phyloP scores from a whole-genome alignment of 92 coral and sea anemone genomes.

The Diadumene lineata region DNA sequence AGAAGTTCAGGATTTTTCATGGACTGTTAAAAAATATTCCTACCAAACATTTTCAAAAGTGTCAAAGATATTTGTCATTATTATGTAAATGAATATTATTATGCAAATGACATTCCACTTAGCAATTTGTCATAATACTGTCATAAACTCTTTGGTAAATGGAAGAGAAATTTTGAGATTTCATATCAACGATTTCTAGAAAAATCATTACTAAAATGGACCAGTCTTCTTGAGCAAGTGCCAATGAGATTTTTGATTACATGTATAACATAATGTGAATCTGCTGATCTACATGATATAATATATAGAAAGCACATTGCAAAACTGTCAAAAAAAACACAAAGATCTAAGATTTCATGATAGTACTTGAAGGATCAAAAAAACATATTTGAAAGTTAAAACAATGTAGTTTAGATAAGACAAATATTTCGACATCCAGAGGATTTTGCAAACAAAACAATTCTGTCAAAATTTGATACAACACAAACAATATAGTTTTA shows the following conservation, averaged over 20 bases:
- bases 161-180: neutral
- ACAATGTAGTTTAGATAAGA: neutral
- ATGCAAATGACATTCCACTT: neutral
- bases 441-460: neutral
- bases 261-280: too few relatives aligned
- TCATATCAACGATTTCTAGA: neutral
- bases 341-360: neutral
- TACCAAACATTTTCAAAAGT: neutral
- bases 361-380: neutral
- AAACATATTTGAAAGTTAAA: neutral
- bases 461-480: neutral
- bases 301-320: neutral
- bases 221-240: neutral
- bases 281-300: neutral
- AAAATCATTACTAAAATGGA: neutral
- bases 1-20: too few relatives aligned
- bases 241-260: neutral
- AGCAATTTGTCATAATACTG: neutral
- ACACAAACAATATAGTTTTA: neutral
- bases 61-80: neutral
- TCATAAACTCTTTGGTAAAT: neutral
- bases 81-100: neutral
- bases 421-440: neutral
- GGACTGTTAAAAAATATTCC: neutral
- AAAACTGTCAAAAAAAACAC: neutral